A percentile compares a stretch with the other conserved stretches of the same genome.
Evolutionary conservation across 2,888 invertebrate species (phyloP).

Genomic region (Andrena haemorrhoa): DNA sequence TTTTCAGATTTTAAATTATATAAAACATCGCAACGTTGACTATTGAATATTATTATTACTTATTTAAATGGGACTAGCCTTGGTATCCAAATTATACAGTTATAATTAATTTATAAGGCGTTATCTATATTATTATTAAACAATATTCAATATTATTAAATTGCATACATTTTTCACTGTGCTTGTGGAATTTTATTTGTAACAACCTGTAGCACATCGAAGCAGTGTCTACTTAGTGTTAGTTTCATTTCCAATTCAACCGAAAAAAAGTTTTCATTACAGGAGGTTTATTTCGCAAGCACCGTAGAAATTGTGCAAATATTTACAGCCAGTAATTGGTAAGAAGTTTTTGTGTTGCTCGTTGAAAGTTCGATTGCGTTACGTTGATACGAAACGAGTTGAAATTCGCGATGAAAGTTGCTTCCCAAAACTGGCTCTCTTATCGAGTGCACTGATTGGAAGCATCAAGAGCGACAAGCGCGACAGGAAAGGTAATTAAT

Average conservation of each 20-base stretch:
- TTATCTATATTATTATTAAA: no score
- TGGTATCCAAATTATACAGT: no score
- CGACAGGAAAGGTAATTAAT: conserved; percentile 26
- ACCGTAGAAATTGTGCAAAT: conserved; percentile 21
- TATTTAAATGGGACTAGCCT: no score
- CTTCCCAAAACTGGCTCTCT: conserved; percentile 59
- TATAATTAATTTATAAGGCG: no score
- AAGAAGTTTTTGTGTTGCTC: conserved; percentile 9
- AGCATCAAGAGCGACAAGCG: conserved; percentile 18
- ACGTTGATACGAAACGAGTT: conserved; percentile 55
- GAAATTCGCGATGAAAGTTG: conserved; percentile 64
- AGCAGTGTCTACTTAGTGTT: neutral
- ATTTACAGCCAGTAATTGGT: conserved; percentile 15
- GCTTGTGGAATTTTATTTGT: no score
- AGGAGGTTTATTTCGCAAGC: conserved; percentile 9
- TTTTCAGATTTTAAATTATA: no score
- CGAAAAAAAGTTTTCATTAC: conserved; percentile 5
- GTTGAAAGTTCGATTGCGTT: conserved; percentile 61
- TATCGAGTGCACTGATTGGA: conserved; percentile 47
- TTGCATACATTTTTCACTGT: no score
- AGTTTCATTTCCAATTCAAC: neutral
- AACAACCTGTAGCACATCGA: neutral
- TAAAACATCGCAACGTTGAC: no score
- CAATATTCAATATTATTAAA: no score
- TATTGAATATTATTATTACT: no score